A percentile compares a stretch with the other conserved stretches of the same genome.
phyloP scores from a whole-genome alignment of 1,140 invertebrate genomes.

The Trinorchestia longiramus region DNA sequence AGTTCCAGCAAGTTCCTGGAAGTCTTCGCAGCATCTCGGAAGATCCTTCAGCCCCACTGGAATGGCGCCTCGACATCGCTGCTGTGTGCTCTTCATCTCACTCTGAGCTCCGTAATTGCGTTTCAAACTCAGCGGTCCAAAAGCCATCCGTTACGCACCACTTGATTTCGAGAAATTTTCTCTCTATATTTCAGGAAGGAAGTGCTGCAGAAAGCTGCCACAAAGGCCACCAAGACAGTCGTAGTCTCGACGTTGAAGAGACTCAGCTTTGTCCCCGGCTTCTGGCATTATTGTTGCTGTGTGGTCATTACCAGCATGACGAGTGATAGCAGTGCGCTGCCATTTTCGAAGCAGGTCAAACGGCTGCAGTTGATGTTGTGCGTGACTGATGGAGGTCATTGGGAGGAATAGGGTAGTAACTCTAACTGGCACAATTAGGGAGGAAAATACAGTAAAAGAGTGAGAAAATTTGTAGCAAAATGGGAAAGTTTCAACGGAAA shows the following conservation, averaged over 20 bases:
- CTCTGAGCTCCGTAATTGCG: conserved; percentile 38
- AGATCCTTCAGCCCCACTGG: background rate
- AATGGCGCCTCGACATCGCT: background rate
- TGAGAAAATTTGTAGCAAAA: background rate
- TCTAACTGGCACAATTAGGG: background rate
- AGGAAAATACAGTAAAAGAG: background rate
- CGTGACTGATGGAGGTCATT: background rate
- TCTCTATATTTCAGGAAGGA: conserved; percentile 11
- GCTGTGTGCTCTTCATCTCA: conserved; percentile 30
- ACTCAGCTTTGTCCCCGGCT: background rate
- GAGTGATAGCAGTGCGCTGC: too few species aligned
- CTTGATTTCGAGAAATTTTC: conserved; percentile 43
- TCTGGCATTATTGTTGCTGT: background rate
- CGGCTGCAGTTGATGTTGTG: background rate
- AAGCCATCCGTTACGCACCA: conserved; percentile 40
- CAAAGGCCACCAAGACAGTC: background rate
- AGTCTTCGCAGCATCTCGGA: background rate
- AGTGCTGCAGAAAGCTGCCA: conserved; percentile 34
- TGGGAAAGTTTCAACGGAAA: too few species aligned
- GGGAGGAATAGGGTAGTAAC: background rate
- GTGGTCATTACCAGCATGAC: background rate
- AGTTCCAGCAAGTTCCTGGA: background rate
- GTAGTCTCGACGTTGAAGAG: background rate
- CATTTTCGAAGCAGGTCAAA: background rate
- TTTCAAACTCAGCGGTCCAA: conserved; percentile 51